Percentiles rank a stretch among this genome's conserved stretches.
These are phyloP conservation scores for Agapostemon virescens DNA, from an alignment of 2,888 invertebrate genomes.

Conservation along the genomic window DNA sequence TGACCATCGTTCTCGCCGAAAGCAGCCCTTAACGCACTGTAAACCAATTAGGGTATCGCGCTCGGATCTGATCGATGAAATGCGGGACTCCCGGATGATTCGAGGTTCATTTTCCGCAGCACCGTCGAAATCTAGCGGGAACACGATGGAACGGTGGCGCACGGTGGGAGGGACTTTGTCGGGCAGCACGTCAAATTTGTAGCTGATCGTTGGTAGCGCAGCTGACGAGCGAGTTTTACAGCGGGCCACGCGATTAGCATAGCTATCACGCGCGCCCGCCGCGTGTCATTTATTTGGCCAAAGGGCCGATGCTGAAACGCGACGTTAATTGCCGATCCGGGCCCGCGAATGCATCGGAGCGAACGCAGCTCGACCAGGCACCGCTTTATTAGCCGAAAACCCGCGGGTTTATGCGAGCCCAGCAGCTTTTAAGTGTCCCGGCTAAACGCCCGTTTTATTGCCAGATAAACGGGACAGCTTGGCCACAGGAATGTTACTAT, in stretches of 20 bases:
- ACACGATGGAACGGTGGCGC: neutral
- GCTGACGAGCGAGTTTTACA: constrained; percentile 64
- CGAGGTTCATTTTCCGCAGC: neutral
- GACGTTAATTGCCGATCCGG: constrained; percentile 60
- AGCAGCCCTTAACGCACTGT: no score
- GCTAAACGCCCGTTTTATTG: constrained; percentile 46
- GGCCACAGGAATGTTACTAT: neutral
- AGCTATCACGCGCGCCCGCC: constrained; percentile 59
- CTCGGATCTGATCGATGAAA: neutral
- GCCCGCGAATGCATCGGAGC: constrained; percentile 53
- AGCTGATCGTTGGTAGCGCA: constrained; percentile 55
- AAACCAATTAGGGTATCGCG: neutral
- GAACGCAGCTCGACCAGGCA: constrained; percentile 37
- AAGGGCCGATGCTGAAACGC: constrained; percentile 56
- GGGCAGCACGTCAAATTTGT: constrained; percentile 64
- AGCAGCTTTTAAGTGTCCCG: constrained; percentile 32
- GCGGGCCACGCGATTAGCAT: constrained; percentile 65
- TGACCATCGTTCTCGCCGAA: no score
- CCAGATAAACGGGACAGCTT: constrained; percentile 29
- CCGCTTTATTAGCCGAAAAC: constrained; percentile 56
- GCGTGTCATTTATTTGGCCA: constrained; percentile 62
- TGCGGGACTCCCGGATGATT: neutral
- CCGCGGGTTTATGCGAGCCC: constrained; percentile 27
- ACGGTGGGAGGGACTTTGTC: neutral
- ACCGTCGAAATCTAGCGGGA: neutral